These are phyloP conservation scores for Platichthys flesus DNA, from an alignment of 2,113 vertebrate species.

Conservation along the genomic window DNA sequence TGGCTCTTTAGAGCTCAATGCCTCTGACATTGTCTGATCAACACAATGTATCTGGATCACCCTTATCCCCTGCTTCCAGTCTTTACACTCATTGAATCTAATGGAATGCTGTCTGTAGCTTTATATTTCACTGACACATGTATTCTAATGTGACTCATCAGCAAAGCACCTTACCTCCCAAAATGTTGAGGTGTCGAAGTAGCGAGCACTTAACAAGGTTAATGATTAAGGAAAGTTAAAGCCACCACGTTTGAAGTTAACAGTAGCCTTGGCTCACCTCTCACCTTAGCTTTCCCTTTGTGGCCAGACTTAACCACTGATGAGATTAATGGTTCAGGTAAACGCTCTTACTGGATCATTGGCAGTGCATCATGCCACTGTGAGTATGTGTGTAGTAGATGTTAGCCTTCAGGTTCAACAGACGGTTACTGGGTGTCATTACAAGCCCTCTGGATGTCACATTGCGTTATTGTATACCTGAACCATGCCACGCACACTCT, in stretches of 20 bases:
- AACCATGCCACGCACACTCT: background rate
- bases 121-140: too few relatives aligned
- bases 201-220: too few relatives aligned
- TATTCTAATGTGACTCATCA: too few relatives aligned
- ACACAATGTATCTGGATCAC: too few relatives aligned
- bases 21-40: background rate
- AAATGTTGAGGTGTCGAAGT: too few relatives aligned
- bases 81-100: too few relatives aligned
- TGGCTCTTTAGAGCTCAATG: background rate
- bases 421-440: slow-evolving; percentile 16
- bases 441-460: slow-evolving; percentile 19
- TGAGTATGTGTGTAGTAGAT: slow-evolving; percentile 13
- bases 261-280: slow-evolving; percentile 1
- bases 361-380: slow-evolving; percentile 21
- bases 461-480: background rate
- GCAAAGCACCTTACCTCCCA: too few relatives aligned
- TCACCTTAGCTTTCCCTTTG: background rate
- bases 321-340: slow-evolving; percentile 50
- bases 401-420: slow-evolving; percentile 14
- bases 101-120: too few relatives aligned
- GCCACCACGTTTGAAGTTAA: background rate
- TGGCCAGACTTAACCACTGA: slow-evolving; percentile 7
- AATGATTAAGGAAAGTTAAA: too few relatives aligned
- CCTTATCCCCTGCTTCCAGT: too few relatives aligned
- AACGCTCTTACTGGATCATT: slow-evolving; percentile 1